phyloP scores from a whole-genome alignment of 2,113 vertebrate species.

The Mugil cephalus region DNA sequence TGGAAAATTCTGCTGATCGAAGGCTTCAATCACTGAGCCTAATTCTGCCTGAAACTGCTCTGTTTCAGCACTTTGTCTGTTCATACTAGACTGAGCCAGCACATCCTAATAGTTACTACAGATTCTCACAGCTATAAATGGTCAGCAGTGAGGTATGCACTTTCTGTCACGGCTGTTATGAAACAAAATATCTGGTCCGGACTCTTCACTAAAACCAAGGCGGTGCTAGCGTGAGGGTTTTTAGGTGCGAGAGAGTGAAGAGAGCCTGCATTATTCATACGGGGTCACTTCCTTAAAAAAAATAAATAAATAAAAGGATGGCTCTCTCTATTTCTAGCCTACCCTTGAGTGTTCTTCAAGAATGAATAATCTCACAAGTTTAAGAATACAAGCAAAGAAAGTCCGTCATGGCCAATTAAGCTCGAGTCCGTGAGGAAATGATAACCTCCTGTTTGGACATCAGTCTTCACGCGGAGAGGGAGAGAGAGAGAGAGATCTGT shows the following conservation, averaged over 20 bases:
- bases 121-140: conserved; percentile 1
- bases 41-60: too few relatives aligned
- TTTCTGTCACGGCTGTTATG: conserved; percentile 42
- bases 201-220: conserved; percentile 35
- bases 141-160: conserved; percentile 14
- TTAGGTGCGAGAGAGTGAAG: conserved; percentile 46
- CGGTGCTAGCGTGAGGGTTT: conserved; percentile 43
- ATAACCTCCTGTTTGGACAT: conserved; percentile 18
- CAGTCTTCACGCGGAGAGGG: conserved; percentile 26
- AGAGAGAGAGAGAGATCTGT: conserved; percentile 16
- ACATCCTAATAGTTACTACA: neutral
- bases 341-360: conserved; percentile 28
- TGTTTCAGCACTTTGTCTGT: too few relatives aligned
- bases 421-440: conserved; percentile 9
- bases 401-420: neutral
- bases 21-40: neutral
- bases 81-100: neutral
- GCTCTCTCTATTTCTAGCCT: conserved; percentile 48
- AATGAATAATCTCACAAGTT: conserved; percentile 39
- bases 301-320: conserved; percentile 1
- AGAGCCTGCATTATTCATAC: conserved; percentile 66
- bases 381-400: conserved; percentile 15
- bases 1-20: too few relatives aligned
- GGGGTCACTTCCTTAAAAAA: conserved; percentile 53
- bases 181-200: conserved; percentile 48